Base-by-base conservation (phyloP, 2,113 vertebrate genomes). In the Cyanoliseus patagonus region DNA sequence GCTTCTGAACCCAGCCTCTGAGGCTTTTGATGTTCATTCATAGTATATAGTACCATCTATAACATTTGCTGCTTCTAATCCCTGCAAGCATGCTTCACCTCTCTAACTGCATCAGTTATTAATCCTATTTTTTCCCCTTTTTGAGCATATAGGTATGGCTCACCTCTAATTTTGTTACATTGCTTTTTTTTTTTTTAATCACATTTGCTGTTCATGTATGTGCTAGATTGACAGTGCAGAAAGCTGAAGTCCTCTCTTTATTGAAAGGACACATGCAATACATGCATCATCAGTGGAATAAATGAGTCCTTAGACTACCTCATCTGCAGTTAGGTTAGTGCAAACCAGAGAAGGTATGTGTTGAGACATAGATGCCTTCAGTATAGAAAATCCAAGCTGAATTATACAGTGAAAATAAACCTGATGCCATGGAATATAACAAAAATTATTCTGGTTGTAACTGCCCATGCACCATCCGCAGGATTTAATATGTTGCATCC, bases 51-150 rank as follows among this genome's bases (percentile, higher is more conserved):
- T 89, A 80, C 77, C 66, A 82, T 85, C 94, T 95, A 42, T 91
- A 97, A 85, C n/a, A 35, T 95, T 93, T 89, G 62, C 83, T 92
- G 69, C 83, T 91, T 94, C 91, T 91, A 72, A 83, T 87, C 83
- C 83, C 77, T 82, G 77, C 59, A 84, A 96, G 83, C 88, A 46
- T 55, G 77, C 66, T 89, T 94, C 94, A 89, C 91, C 86, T 91
- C 64, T 93, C 90, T 89, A 92, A 53, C 62, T 76, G 37, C 67
- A 96, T 69, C 63, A 59, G 66, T 94, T 95, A 91, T 94, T 85
- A 96, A 94, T 91, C 67, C 81, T 87, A 44, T 94, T 85, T 95
- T 59, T 92, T 95, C 64, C 59, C 44, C 17, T 80, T 87, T 97
- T 66, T 85, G 49, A 89, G 76, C 19, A 3, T 27, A 27, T 87